A percentile compares a stretch with the other conserved stretches of the same genome.
These are phyloP conservation scores for Stenoptilia bipunctidactyla DNA, from an alignment of 2,888 invertebrate species.

Conservation along the genomic window DNA sequence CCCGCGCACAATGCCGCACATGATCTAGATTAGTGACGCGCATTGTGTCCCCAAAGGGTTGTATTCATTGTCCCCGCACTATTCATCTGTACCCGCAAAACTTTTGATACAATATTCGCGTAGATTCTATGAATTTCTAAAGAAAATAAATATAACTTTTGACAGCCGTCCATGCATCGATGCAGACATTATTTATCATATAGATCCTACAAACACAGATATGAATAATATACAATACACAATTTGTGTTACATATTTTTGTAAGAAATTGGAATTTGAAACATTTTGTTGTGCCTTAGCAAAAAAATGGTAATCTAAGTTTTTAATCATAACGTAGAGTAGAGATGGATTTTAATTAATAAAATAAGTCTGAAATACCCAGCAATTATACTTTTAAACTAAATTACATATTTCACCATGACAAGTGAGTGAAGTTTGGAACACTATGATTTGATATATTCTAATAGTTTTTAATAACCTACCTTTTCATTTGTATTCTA, in stretches of 20 bases:
- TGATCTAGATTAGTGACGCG: slow-evolving; percentile 70
- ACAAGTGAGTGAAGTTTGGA: slow-evolving; percentile 32
- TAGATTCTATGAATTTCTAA: slow-evolving; percentile 65
- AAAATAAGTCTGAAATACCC: slow-evolving; percentile 30
- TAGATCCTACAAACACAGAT: slow-evolving; percentile 42
- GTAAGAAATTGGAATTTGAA: neutral
- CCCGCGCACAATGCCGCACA: slow-evolving; percentile 55
- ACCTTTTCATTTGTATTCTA: slow-evolving; percentile 45
- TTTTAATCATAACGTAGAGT: neutral
- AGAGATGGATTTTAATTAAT: slow-evolving; percentile 27
- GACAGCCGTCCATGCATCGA: slow-evolving; percentile 58
- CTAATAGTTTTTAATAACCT: slow-evolving; percentile 64
- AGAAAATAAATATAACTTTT: slow-evolving; percentile 71
- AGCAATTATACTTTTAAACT: slow-evolving; percentile 52
- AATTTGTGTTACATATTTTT: slow-evolving; percentile 10
- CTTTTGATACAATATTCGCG: slow-evolving; percentile 59
- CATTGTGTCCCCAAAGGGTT: slow-evolving; percentile 70
- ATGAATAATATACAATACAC: slow-evolving; percentile 29
- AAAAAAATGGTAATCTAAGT: neutral
- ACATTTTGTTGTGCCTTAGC: slow-evolving; percentile 3
- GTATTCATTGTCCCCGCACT: slow-evolving; percentile 30
- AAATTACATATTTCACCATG: slow-evolving; percentile 45
- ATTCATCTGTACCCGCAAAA: slow-evolving; percentile 39
- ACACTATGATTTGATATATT: slow-evolving; percentile 45
- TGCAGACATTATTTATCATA: slow-evolving; percentile 60